Base-by-base conservation (phyloP, 2,113 vertebrate species). In the Oenanthe melanoleuca region DNA sequence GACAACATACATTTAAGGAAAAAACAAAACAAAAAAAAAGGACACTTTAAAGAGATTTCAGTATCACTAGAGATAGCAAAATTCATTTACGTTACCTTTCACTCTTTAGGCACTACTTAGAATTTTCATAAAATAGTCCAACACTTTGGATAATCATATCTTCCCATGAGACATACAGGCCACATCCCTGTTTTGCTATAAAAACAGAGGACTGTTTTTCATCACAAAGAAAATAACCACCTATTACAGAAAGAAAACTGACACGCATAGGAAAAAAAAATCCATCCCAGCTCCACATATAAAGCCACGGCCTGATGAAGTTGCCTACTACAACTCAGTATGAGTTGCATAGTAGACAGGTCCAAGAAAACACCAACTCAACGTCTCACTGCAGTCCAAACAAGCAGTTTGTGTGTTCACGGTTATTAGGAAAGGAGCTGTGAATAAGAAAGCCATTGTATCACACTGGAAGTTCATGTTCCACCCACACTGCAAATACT, bases 41-140 rank as follows among this genome's bases (percentile, higher is more conserved):
- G 44, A 50, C 60, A 93, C 31, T 82, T 38, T 1, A 25, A 93
- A 73, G 64, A 78, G 7, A 56, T 59, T 95, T 95, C 65, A 69
- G 84, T 85, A 93, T 44, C 74, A 89, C 73, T 56, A 86, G 13
- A 93, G 24, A 90, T 75, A 90, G 78, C 82, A 88, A 88, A 95
- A 74, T 86, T 80, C 82, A 93, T 75, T 96, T 95, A 95, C 57
- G 1, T 95, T 97, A 97, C 93, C 95, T 95, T 92, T 55, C 53
- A 88, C 82, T 93, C 82, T 96, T 88, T 92, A 80, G 64, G 64
- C 19, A 93, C 33, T 86, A 96, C 40, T 94, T 95, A 96, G 60
- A 88, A 64, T 81, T 92, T 89, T 95, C 89, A 87, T 82, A 80
- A 92, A 86, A 89, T 5, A 94, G 70, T 86, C 80, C 90, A 95